Evolutionary conservation across 2,888 invertebrate species (phyloP), one percentile per base, ranked within the genome.

Genomic region (Xestia rhomboidea): DNA sequence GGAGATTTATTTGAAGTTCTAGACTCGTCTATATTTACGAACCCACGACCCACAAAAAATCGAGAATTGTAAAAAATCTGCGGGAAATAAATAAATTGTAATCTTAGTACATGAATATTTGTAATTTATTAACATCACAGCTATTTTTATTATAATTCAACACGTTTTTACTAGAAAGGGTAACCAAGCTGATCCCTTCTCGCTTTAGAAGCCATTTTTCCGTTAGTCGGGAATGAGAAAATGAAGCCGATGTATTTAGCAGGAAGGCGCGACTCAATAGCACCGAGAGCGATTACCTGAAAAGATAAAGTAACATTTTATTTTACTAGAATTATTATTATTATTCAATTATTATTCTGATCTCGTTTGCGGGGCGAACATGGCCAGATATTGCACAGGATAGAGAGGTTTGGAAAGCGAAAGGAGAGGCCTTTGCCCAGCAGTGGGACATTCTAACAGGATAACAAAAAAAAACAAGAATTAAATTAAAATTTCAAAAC

Each of bases 181-280:
- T 88, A 86, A 38, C 91, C 90, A 38, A 92, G 84, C 67, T 81
- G 63, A 7, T 86, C 54, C 72, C 88, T 79, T 67, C 85, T 81
- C 72, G 72, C 57, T 54, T 74, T 76, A 1, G 73, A 68, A 18
- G 92, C 93, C 70, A 87, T 76, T 74, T 88, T 88, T 34, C 97
- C 98, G 94, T 99, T 99, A 91, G 98, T 97, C n/a, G 97, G 97
- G 78, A 99, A 97, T 30, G 92, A 89, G 54, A 86, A 95, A 72
- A 99, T 93, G 88, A 96, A 97, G 62, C 97, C 90, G 8, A 98
- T 95, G 91, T 99, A 99, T 15, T 97, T 95, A 15, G 93, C 88
- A 0, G 98, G 98, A 66, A 99, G 94, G 15, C 96, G 94, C 80
- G 97, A 97, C 91, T 98, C 98, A 79, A 94, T 93, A 0, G 98